These are phyloP conservation scores for Indri indri DNA, from an alignment of 2,113 vertebrate genomes.

Conservation along the genomic window DNA sequence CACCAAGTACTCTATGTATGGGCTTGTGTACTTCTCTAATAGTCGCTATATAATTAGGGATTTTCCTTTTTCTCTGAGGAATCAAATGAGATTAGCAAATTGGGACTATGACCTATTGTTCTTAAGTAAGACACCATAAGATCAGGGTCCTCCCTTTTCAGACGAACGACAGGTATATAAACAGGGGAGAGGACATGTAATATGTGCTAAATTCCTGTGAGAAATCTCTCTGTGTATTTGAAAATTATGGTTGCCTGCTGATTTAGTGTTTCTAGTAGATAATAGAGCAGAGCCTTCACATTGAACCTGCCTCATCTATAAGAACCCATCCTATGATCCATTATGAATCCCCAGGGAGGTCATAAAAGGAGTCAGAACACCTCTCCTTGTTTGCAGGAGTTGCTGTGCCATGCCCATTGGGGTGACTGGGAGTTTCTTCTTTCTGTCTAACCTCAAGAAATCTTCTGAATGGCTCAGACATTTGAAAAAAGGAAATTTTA, in stretches of 20 bases:
- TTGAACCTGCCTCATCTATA: neutral
- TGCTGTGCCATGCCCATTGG: neutral
- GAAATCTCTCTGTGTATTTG: neutral
- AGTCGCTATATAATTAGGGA: neutral
- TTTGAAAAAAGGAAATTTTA: neutral
- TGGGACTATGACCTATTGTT: neutral
- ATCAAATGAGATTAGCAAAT: slow-evolving; percentile 8
- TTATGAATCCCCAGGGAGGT: neutral
- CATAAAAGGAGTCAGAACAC: neutral
- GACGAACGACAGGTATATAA: neutral
- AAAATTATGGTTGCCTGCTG: neutral
- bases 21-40: neutral
- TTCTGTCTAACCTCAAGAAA: slow-evolving; percentile 20
- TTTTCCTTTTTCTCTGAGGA: neutral
- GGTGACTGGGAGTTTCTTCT: neutral
- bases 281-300: neutral
- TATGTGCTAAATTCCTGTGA: neutral
- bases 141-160: neutral
- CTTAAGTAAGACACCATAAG: neutral
- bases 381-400: neutral
- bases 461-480: neutral
- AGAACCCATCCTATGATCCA: neutral
- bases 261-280: neutral
- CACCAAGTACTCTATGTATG: neutral
- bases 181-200: neutral